Conservation (phyloP, 1,140 invertebrate species). For the Danaus plexippus region DNA sequence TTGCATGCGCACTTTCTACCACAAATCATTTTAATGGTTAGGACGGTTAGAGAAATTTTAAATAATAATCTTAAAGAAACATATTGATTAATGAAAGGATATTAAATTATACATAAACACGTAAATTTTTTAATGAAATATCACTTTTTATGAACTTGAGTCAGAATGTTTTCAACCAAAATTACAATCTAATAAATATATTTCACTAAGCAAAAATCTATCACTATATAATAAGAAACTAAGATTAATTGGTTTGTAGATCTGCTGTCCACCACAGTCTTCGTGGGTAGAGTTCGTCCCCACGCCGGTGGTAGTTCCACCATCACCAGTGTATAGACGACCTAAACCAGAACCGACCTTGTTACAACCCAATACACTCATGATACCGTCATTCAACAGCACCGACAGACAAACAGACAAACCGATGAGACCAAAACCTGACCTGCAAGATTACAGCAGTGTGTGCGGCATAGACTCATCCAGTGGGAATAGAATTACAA, state of each 20-base stretch:
- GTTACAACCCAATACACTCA: conserved; percentile 9
- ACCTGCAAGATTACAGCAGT: background rate
- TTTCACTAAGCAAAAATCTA: background rate
- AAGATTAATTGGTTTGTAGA: conserved; percentile 20
- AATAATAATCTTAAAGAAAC: too few relatives aligned
- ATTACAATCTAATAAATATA: background rate
- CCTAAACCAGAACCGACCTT: conserved; percentile 17
- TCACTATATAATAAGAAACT: background rate
- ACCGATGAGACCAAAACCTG: background rate
- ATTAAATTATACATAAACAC: too few relatives aligned
- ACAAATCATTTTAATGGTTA: too few relatives aligned
- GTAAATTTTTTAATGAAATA: too few relatives aligned
- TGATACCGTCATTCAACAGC: background rate
- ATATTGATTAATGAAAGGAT: too few relatives aligned
- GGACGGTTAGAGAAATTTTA: too few relatives aligned
- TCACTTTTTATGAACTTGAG: too few relatives aligned
- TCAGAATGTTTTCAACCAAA: too few relatives aligned
- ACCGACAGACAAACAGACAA: background rate
- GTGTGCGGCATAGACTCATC: conserved; percentile 13
- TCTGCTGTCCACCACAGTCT: conserved; percentile 26
- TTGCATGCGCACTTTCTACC: too few relatives aligned
- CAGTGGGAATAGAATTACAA: conserved; percentile 18
- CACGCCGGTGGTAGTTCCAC: too few relatives aligned
- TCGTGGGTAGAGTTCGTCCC: conserved; percentile 6
- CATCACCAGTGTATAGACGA: too few relatives aligned